Evolutionary conservation across 2,888 invertebrate species (phyloP), one percentile per base, ranked within the genome.

Genomic region (Eupithecia abbreviata): DNA sequence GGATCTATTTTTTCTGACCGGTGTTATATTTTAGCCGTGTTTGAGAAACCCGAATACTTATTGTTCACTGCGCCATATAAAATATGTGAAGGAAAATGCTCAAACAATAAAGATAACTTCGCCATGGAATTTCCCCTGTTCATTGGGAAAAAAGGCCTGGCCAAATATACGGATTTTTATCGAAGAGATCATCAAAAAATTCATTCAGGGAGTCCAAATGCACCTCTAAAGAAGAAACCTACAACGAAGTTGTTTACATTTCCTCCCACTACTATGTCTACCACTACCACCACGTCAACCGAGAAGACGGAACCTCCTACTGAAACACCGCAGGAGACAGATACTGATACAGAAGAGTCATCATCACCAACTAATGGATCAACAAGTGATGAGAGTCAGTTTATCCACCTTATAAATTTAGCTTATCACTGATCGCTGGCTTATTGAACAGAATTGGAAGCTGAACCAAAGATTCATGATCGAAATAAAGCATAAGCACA

Each of bases 11-110:
- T 2, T 62, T 62, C 30, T 30, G 62, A 74, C 72, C 43, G 30
- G 65, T 74, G 42, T 77, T 77, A 69, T 55, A 84, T 91, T 92
- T 86, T 92, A 93, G 92, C 86, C 76, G 78, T 84, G 73, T 58
- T 80, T 70, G 67, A 82, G 45, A 85, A 73, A 55, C 90, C 91
- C 2, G 86, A 82, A 71, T 81, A 86, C 62, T 84, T 93, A 78
- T 77, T 89, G 77, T 94, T 94, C 79, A 93, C 93, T 71, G 93
- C 93, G 42, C 93, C 93, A 13, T 92, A 89, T 81, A 91, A 84
- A 84, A 80, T 93, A 13, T 91, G 91, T 80, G 86, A 89, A 13
- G 90, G 90, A 18, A 88, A 86, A 45, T 90, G 89, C 77, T 84
- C 86, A 51, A 78, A 55, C 3, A 80, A 80, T 15, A 72, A 71